These are phyloP conservation scores for Acronicta aceris DNA, from an alignment of 2,888 invertebrate genomes.

Conservation along the genomic window DNA sequence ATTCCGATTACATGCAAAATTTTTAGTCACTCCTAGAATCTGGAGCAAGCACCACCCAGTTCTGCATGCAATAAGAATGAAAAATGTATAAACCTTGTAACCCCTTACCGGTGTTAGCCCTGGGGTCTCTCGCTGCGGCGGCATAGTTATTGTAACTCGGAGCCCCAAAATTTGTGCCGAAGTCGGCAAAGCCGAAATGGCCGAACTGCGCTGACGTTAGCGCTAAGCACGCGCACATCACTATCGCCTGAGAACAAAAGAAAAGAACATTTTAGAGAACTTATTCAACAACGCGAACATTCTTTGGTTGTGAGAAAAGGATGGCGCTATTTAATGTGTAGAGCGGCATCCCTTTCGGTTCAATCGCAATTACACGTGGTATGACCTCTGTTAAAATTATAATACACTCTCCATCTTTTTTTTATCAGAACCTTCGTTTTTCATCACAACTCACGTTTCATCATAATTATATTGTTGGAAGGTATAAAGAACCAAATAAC, in stretches of 20 bases:
- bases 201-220: constrained; percentile 81
- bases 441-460: too few relatives aligned
- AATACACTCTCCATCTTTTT: too few relatives aligned
- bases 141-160: constrained; percentile 79
- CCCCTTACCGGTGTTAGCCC: constrained; percentile 86
- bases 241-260: constrained; percentile 79
- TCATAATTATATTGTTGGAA: too few relatives aligned
- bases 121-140: constrained; percentile 87
- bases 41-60: not conserved
- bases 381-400: too few relatives aligned
- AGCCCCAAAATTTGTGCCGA: constrained; percentile 80
- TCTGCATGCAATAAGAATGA: constrained; percentile 9
- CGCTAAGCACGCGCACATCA: constrained; percentile 81
- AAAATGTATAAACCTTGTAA: constrained; percentile 27
- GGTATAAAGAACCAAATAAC: too few relatives aligned
- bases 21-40: not conserved
- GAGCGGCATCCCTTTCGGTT: too few relatives aligned
- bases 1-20: not conserved
- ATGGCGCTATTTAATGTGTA: too few relatives aligned
- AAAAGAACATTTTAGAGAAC: constrained; percentile 19
- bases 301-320: not conserved
- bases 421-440: too few relatives aligned
- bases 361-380: too few relatives aligned
- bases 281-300: not conserved
- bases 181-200: constrained; percentile 73